phyloP scores from a whole-genome alignment of 2,888 invertebrate genomes.

The Lithodes maja region DNA sequence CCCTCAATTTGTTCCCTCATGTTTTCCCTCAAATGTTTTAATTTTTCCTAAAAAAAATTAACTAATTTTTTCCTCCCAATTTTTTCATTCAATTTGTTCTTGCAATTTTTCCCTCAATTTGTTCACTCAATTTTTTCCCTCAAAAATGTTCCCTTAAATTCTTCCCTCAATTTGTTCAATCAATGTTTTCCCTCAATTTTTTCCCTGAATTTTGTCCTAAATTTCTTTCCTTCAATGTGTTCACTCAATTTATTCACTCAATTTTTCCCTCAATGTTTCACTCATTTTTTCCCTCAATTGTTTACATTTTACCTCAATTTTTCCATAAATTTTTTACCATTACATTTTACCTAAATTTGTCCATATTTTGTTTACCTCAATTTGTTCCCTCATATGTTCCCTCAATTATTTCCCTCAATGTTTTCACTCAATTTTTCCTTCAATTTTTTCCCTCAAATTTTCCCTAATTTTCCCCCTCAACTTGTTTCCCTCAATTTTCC shows the following conservation, averaged over 20 bases:
- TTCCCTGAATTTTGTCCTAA: too few species aligned
- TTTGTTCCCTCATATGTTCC: not conserved
- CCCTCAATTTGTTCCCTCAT: not conserved
- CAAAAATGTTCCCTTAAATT: too few species aligned
- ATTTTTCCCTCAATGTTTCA: not conserved
- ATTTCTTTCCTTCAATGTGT: too few species aligned
- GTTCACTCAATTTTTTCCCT: too few species aligned
- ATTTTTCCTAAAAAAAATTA: not conserved
- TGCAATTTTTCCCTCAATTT: too few species aligned
- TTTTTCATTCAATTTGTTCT: too few species aligned
- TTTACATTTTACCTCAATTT: not conserved
- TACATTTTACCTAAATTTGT: not conserved
- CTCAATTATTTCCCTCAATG: too few species aligned
- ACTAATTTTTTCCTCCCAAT: too few species aligned
- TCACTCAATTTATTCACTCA: not conserved
- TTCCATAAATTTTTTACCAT: not conserved
- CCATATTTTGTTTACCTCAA: not conserved
- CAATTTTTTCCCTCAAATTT: not conserved
- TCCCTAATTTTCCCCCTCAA: too few species aligned
- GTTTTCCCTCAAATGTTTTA: not conserved
- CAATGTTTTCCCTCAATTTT: too few species aligned
- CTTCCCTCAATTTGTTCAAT: too few species aligned
- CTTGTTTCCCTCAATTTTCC: too few species aligned
- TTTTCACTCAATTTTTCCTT: not conserved
- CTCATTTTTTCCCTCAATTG: not conserved